Evolutionary conservation across 2,113 vertebrate species (phyloP), one percentile per base, ranked within the genome.

Genomic region (Erythrocercus mccallii): DNA sequence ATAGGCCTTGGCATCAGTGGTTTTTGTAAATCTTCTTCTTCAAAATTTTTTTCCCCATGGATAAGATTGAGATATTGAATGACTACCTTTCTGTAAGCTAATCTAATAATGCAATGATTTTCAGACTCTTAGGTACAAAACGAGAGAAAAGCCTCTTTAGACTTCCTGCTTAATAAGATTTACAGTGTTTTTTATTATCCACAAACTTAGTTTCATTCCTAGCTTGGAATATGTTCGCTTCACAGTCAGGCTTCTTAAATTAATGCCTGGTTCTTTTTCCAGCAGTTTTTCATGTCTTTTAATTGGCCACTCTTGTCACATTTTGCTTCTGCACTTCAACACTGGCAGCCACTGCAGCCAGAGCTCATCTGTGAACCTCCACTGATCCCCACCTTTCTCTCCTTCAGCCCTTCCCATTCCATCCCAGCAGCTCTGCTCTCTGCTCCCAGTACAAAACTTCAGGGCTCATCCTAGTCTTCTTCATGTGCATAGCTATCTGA

Each of bases 131-230:
- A 81, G 91, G 84, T 94, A 90, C 81, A 93, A 94, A 94, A 96
- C 1, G 50, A 90, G 87, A 80, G 89, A 96, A 97, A 96, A 96
- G 92, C 92, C 95, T 96, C 94, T 95, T 96, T 92, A 93, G 65
- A 78, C 65, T 94, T 90, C 81, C 88, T 88, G 61, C 94, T 95
- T 96, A 96, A 96, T 91, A 96, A 94, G 94, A 96, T 97, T 97
- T 96, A 81, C 71, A 73, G 73, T 86, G 81, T 81, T 94, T 96
- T 92, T 80, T 87, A 81, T 93, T 97, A 93, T 88, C 77, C 79
- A 48, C 95, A 95, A 84, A 58, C 73, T 60, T 72, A 58, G 69
- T 93, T 95, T 90, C 69, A 20, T 95, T 85, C 51, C 60, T 88
- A 51, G 51, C 88, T 94, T 11, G 1, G 51, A 77, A 35, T 76